Percentiles rank a stretch among this genome's conserved stretches.
Evolutionary conservation across 2,888 invertebrate genomes (phyloP).

Genomic region (Cantharis lateralis): DNA sequence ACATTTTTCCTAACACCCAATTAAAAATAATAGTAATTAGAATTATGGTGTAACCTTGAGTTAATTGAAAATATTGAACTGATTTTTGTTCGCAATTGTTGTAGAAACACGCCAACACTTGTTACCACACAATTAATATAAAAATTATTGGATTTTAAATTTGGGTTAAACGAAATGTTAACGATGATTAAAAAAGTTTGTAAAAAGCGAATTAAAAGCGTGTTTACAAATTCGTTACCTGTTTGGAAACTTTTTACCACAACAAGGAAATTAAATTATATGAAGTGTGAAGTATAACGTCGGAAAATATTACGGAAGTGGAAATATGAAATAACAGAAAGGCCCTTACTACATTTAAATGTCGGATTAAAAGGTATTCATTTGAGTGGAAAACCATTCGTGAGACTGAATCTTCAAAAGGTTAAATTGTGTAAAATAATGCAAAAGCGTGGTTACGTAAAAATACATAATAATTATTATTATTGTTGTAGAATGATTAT

Average conservation of each 20-base stretch:
- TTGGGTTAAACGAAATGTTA: neutral
- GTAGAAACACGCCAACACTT: neutral
- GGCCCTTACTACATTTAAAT: neutral
- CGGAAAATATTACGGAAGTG: neutral
- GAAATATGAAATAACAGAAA: neutral
- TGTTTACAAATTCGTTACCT: neutral
- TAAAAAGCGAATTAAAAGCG: neutral
- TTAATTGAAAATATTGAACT: neutral
- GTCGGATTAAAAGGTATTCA: neutral
- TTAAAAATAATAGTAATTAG: slow-evolving; percentile 11
- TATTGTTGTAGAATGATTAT: neutral
- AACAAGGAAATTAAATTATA: neutral
- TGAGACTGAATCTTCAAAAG: neutral
- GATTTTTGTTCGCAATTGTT: neutral
- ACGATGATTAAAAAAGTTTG: neutral
- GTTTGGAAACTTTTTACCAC: neutral
- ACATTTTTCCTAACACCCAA: slow-evolving; percentile 16
- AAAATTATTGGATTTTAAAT: neutral
- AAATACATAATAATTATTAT: neutral
- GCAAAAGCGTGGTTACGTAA: neutral
- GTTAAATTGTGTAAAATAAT: neutral
- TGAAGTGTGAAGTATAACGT: neutral
- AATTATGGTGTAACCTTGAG: neutral
- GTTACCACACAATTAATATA: neutral
- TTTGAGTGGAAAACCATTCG: neutral